Conservation (phyloP, 2,888 invertebrate species). For the Shargacucullia verbasci region DNA sequence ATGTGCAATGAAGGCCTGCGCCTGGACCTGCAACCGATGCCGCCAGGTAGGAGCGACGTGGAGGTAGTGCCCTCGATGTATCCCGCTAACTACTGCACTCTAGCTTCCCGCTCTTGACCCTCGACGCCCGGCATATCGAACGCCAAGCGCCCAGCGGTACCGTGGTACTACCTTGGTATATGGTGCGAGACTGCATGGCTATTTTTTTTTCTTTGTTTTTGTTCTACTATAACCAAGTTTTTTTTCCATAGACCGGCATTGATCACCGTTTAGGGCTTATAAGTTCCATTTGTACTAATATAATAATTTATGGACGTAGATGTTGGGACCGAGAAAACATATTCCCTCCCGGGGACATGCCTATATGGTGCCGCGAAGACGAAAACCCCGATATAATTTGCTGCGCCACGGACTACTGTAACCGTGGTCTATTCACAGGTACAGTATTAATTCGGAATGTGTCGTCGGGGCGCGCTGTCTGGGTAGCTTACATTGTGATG, state of each 20-base stretch:
- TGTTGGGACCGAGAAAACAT: slow-evolving; percentile 89
- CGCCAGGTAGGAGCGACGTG: slow-evolving; percentile 90
- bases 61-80: slow-evolving; percentile 71
- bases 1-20: slow-evolving; percentile 93
- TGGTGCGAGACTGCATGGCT: slow-evolving; percentile 83
- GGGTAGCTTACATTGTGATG: slow-evolving; percentile 84
- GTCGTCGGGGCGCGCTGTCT: slow-evolving; percentile 69
- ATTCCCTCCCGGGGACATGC: slow-evolving; percentile 90
- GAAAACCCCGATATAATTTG: slow-evolving; percentile 85
- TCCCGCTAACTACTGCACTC: slow-evolving; percentile 71
- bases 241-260: slow-evolving; percentile 82
- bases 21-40: slow-evolving; percentile 91
- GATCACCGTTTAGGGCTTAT: slow-evolving; percentile 76
- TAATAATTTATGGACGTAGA: slow-evolving; percentile 85
- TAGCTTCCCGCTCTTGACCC: slow-evolving; percentile 62
- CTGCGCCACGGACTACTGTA: slow-evolving; percentile 93
- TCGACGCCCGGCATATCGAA: slow-evolving; percentile 48
- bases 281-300: slow-evolving; percentile 66
- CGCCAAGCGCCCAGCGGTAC: slow-evolving; percentile 54
- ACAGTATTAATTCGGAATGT: slow-evolving; percentile 75
- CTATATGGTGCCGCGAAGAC: slow-evolving; percentile 89
- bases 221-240: slow-evolving; percentile 79
- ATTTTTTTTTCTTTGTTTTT: slow-evolving; percentile 63
- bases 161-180: slow-evolving; percentile 70
- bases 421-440: slow-evolving; percentile 83